Base-by-base conservation (phyloP, 1,140 invertebrate species). In the Coptotermes formosanus region DNA sequence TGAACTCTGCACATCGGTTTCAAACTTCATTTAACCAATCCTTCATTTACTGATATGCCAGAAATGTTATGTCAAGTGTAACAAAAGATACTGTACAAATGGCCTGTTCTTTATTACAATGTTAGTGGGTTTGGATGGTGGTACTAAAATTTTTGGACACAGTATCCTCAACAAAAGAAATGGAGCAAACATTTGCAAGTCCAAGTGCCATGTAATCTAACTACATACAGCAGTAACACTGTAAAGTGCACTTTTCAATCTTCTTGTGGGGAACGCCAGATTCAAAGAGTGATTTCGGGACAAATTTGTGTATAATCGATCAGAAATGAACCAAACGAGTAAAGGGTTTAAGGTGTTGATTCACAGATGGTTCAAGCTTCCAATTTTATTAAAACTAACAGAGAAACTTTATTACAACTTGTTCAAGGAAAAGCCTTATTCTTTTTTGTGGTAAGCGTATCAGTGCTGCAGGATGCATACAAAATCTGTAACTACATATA, bases 381-480 rank as follows among this genome's bases (percentile, higher is more conserved):
- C 64, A 75, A 75, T 75, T 75, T 75, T 30, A 75, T 75, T 75
- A 75, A 75, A 75, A 75, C 64, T 30, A 75, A 75, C 25, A 75
- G 64, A 75, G 64, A 75, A 75, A n/a, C 6, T 75, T 25, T 75
- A 75, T 75, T 75, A 75, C 64, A 75, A 75, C 64, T 75, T 30
- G 25, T 75, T 75, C 14, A 14, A 75, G 64, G 64, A 75, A 75
- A 85, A 23, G 44, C n/a, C 30, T 59, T n/a, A 16, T 52, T 16
- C 59, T 52, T n/a, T n/a, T 30, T 84, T 30, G n/a, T 84, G 45
- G 52, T 84, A 85, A 85, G 85, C 85, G 85, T 85, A 85, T 85
- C 75, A 48, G 85, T 85, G 85, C 85, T 85, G 85, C 64, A 85
- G 64, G 75, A 85, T 85, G 64, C 85, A 85, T 85, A 85, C 85